Evolutionary conservation across 2,113 vertebrate species (phyloP), one percentile per base, ranked within the genome.

Genomic region (Saguinus imperator): DNA sequence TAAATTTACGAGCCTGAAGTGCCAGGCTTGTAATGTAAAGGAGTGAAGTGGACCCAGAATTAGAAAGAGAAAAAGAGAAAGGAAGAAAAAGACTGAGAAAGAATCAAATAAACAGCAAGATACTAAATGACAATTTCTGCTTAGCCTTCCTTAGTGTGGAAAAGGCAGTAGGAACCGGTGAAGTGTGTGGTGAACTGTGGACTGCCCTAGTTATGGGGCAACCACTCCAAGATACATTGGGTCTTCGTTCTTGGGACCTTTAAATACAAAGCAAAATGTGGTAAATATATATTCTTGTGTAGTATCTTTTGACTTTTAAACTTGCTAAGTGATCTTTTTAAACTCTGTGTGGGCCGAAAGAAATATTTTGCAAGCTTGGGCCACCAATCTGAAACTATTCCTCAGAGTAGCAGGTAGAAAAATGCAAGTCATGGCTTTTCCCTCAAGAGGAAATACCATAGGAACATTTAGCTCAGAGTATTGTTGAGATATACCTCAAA

Each of bases 171-270:
- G 40, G 37, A 61, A 25, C 5, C 20, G 35, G 8, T 2, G n/a
- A 27, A 43, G 0, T 17, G 1, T 10, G 7, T 9, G 9, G 21
- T 61, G 12, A 45, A 27, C 16, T 20, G 23, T 4, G 27, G 8
- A 10, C 9, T 45, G 20, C 1, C 17, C 7, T 40, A 18, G 0
- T 68, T 12, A 50, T 37, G 43, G 43, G 13, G 21, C 21, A 3
- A 43, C 73, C 45, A 14, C 2, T 11, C 16, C 27, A 57, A 45
- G 12, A 23, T 0, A 8, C 0, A 40, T 4, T 3, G 25, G 2
- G 6, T 6, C 25, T 82, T 57, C 37, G 6, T 50, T 87, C 8
- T 66, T 16, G 23, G 32, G 12, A 61, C 23, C 12, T 94, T 87
- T 37, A 52, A 29, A 64, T 57, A 37, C n/a, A 57, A 43, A 17